These are phyloP conservation scores for Rhinopithecus roxellana DNA, from an alignment of 2,113 vertebrate species.

Conservation along the genomic window DNA sequence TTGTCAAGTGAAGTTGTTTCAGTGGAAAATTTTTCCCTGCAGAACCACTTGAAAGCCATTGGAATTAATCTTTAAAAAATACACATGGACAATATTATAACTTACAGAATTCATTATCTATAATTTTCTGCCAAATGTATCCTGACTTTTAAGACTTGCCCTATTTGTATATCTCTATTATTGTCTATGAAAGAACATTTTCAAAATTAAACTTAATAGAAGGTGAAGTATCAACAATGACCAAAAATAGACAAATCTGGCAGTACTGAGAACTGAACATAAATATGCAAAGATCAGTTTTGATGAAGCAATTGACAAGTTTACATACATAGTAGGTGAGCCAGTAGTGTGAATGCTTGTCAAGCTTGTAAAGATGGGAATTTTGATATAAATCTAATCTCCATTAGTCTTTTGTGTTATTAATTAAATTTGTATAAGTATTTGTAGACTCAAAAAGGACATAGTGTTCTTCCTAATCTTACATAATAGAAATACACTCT, in stretches of 20 bases:
- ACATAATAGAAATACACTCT: neutral
- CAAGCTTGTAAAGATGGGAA: neutral
- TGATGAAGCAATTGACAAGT: neutral
- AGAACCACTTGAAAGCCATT: neutral
- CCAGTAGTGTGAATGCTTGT: too few relatives aligned
- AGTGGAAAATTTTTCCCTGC: neutral
- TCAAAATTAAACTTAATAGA: neutral
- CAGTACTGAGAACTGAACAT: neutral
- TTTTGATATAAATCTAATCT: neutral
- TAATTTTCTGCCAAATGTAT: neutral
- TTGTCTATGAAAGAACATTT: neutral
- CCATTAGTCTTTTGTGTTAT: neutral
- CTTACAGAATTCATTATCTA: neutral
- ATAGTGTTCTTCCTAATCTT: neutral
- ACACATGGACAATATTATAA: neutral
- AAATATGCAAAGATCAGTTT: neutral
- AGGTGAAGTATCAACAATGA: neutral
- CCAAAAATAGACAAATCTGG: neutral
- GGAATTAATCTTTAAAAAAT: neutral
- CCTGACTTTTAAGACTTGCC: neutral
- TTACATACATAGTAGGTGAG: neutral
- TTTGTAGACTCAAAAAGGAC: neutral
- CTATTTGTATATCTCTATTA: neutral
- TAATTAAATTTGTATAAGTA: conserved; percentile 7
- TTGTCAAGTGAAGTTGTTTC: neutral